Conservation (phyloP, 2,797 vertebrate genomes). For the Amniataba percoides region DNA sequence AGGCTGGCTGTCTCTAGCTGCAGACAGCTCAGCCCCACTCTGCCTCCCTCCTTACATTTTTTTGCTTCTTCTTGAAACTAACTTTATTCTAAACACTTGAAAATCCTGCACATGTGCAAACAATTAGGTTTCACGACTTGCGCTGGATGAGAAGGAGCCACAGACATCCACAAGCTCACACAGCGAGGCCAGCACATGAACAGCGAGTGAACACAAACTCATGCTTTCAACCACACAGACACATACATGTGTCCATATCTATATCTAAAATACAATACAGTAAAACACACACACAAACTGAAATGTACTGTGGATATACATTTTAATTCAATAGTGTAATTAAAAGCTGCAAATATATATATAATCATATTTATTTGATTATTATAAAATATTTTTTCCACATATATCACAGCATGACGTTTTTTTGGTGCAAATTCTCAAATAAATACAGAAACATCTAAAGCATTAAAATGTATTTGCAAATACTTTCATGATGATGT, state of each 20-base stretch:
- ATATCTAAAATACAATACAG: neutral
- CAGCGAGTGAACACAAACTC: constrained; percentile 30
- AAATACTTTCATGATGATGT: constrained; percentile 21
- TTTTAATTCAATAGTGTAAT: constrained; percentile 10
- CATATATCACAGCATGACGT: constrained; percentile 4
- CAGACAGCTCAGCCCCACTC: constrained; percentile 54
- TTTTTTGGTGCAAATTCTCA: constrained; percentile 11
- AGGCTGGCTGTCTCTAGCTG: constrained; percentile 60
- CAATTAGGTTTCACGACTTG: constrained; percentile 84
- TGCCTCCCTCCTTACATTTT: constrained; percentile 12
- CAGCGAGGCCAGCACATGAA: constrained; percentile 10
- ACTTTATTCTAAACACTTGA: constrained; percentile 85
- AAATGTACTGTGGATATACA: neutral
- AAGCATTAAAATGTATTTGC: neutral
- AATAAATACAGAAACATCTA: constrained; percentile 6
- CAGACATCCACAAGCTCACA: constrained; percentile 61
- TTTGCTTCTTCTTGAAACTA: constrained; percentile 77
- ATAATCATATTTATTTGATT: constrained; percentile 7
- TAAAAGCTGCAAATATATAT: too few relatives aligned
- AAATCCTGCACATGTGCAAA: constrained; percentile 86
- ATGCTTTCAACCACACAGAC: neutral
- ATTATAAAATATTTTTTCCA: constrained; percentile 11
- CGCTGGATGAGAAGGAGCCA: constrained; percentile 74
- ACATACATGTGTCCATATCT: neutral
- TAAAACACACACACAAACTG: neutral